Percentiles rank a stretch among this genome's conserved stretches.
These are phyloP conservation scores for Drosophila saltans DNA, from an alignment of 1,140 invertebrate genomes.

Conservation along the genomic window DNA sequence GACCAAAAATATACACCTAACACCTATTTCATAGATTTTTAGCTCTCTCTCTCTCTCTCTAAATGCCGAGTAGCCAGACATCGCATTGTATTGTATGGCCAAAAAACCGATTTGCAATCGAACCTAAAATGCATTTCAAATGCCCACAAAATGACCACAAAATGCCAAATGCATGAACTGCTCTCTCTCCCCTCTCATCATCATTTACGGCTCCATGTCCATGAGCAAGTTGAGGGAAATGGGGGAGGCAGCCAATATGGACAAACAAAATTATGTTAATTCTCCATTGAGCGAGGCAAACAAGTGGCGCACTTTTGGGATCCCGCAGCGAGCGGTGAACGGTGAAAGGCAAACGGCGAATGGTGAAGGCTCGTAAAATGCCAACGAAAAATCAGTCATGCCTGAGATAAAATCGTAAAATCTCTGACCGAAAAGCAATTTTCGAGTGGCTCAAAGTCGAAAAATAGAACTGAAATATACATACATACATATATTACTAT, in stretches of 20 bases:
- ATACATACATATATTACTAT: background rate
- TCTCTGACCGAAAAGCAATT: constrained; percentile 4
- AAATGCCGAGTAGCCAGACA: background rate
- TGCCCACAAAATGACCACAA: constrained; percentile 65
- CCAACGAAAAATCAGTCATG: constrained; percentile 9
- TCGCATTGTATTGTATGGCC: background rate
- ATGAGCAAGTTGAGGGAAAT: background rate
- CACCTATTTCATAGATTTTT: background rate
- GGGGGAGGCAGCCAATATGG: constrained; percentile 8
- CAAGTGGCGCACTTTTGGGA: constrained; percentile 2
- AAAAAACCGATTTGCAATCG: constrained; percentile 46
- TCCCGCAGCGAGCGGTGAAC: background rate
- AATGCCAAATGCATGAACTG: constrained; percentile 61
- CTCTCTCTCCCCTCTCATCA: background rate
- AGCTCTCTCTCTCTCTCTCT: background rate
- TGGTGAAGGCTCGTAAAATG: constrained; percentile 3
- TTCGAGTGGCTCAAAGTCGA: constrained; percentile 1
- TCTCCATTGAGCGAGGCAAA: constrained; percentile 17
- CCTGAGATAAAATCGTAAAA: constrained; percentile 15
- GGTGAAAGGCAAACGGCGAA: background rate
- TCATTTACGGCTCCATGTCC: background rate
- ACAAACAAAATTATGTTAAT: constrained; percentile 44
- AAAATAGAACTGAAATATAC: constrained; percentile 1
- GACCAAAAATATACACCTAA: constrained; percentile 2
- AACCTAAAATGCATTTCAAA: constrained; percentile 48